Evolutionary conservation across 2,797 vertebrate genomes (phyloP), one percentile per base, ranked within the genome.

Genomic region (Zenarchopterus dispar): DNA sequence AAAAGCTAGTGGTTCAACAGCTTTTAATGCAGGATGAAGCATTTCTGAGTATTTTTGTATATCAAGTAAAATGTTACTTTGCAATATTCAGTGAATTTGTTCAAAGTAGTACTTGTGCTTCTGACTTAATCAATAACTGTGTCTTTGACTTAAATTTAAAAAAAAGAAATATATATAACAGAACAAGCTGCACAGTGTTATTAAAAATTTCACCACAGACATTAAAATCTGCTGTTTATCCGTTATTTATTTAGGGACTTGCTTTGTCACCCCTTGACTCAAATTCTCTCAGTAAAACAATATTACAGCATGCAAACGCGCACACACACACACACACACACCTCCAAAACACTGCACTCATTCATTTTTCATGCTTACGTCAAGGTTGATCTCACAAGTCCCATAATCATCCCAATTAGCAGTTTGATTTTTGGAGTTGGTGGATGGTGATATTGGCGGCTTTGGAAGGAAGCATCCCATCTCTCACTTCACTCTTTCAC

Each of bases 401-500:
- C 78, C 89, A 85, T 69, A 75, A 81, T 90, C 83, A 66, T 90
- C 85, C 84, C 89, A 92, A 87, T 91, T 89, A 92, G 81, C 75
- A 73, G 89, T 89, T 81, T 87, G 86, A 87, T 88, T 88, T n/a
- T 87, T 81, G 78, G 68, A 88, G 91, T 84, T 88, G 91, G 86
- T 69, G 81, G 88, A 67, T 79, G 91, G 74, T 77, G 91, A 88
- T 84, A 89, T 82, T 88, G 87, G 78, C 75, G 65, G 67, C 78
- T 88, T 86, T 85, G 91, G 90, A 85, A 88, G 84, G 91, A 92
- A 77, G 82, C 80, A 89, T 36, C 84, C 87, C 86, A 85, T 87
- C 91, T 68, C 79, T 92, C 90, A 87, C 82, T 86, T 89, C 84
- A 83, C 69, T 85, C 86, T 88, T 85, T 92, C 81, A 81, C 81